Conservation (phyloP, 2,113 vertebrate genomes). For the Chrysochloris asiatica region DNA sequence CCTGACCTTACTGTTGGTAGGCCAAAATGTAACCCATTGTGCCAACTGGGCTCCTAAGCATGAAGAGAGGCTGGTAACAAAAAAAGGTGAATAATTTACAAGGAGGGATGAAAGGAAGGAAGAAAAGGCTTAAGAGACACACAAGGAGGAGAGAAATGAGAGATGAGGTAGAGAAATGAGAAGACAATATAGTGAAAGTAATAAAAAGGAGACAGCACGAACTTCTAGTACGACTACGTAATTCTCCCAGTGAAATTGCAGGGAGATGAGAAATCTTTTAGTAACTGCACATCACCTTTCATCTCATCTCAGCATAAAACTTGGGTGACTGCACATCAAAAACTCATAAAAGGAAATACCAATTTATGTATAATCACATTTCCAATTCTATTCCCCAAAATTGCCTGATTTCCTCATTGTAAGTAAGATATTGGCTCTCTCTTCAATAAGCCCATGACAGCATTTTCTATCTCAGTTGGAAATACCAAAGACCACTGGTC, state of each 20-base stretch:
- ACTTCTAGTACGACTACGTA: neutral
- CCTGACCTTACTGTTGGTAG: no score
- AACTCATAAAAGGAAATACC: constrained; percentile 42
- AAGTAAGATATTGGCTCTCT: constrained; percentile 39
- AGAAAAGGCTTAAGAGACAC: neutral
- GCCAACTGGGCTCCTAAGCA: no score
- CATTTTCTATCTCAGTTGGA: constrained; percentile 29
- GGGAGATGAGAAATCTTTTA: neutral
- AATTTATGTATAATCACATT: constrained; percentile 32
- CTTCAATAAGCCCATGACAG: constrained; percentile 13
- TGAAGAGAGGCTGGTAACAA: neutral
- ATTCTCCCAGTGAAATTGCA: constrained; percentile 25
- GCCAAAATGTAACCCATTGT: no score
- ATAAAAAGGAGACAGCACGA: neutral
- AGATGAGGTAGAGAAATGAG: neutral
- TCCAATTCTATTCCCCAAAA: constrained; percentile 20
- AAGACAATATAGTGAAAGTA: neutral
- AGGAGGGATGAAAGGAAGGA: neutral
- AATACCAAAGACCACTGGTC: constrained; percentile 15
- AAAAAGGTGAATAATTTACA: neutral
- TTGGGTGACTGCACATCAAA: constrained; percentile 28
- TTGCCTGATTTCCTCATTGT: constrained; percentile 46
- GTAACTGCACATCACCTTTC: neutral
- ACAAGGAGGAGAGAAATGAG: neutral
- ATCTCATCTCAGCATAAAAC: neutral